Evolutionary conservation across 2,113 vertebrate genomes (phyloP), one percentile per base, ranked within the genome.

Genomic region (Neopipo cinnamomea): DNA sequence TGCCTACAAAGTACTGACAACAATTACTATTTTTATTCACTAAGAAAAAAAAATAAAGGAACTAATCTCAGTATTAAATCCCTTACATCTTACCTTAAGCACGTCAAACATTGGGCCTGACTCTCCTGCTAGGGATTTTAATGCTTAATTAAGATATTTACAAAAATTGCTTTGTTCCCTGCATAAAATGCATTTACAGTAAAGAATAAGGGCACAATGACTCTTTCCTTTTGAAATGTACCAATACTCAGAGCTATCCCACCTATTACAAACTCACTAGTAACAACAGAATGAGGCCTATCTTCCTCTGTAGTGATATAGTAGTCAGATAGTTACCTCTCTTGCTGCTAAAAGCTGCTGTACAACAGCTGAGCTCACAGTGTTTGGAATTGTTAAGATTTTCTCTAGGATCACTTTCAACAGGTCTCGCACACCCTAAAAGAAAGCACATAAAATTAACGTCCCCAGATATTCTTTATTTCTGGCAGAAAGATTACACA

Each of bases 331-430:
- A 90, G n/a, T 96, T 98, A 99, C 99, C 98, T 99, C 99, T 98
- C 98, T 98, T 35, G 99, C 99, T 91, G 98, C 98, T 81, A 99
- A 97, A 93, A 99, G 99, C 88, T 99, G 99, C 82, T 99, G 99
- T 35, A 99, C 99, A 87, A 99, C 99, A 82, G 99, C 99, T 73
- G 99, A 99, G 97, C 99, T 99, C 93, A 99, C 99, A 31, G 98
- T 99, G 91, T 98, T 99, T 4, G 99, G 99, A 95, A 99, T 98
- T 73, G 98, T 99, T 96, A 99, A 97, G 84, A 99, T 99, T 97
- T 99, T 99, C 96, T 99, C 99, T 95, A 99, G 96, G 85, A 99
- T 98, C 35, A 98, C 98, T 98, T 99, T 99, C 91, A 99, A 97
- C 6, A 99, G 97, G 97, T 99, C 99, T 4, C 99, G 98, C 61